Evolutionary conservation across 1,140 invertebrate species (phyloP), one percentile per base, ranked within the genome.

Genomic region (Camponotus floridanus): DNA sequence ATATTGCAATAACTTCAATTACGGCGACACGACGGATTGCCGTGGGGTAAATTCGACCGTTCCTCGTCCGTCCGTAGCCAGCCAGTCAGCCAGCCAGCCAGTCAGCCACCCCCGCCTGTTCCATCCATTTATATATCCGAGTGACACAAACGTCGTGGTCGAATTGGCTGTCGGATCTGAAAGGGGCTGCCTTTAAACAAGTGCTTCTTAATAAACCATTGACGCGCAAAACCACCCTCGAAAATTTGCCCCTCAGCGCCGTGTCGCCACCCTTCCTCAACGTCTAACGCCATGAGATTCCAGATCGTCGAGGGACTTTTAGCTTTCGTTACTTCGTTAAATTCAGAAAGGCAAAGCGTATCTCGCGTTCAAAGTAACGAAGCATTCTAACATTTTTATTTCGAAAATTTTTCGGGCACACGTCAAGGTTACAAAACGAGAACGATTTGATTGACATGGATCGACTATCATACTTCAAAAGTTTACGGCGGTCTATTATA

Each of bases 1-100:
- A 95, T 95, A 95, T 95, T 95, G 94, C 94, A 94, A 95, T 95
- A 95, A 95, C 94, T 95, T 94, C 94, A 95, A 95, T 95, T 95
- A 95, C 92, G 87, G 80, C 90, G 91, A 94, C 94, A 95, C 91
- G 92, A 92, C 91, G 89, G 87, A 90, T 88, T 85, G 85, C 87
- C 87, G 87, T 87, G 87, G 93, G 92, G 94, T 91, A 91, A 67
- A 86, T 71, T 65, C 59, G 67, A 65, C 33, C 61, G 64, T 42
- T 76, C 68, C 64, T 59, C 51, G 59, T 68, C 31, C 48, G 61
- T 4, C 64, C 83, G 59, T 51, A 39, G 55, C 45, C 79, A 36
- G 42, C 55, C 57, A 45, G 45, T 11, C 59, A 36, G 51, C 45
- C 78, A 45, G 39, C 65, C 62, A 45, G 45, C 15, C 59, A 21